phyloP scores from a whole-genome alignment of 2,888 invertebrate genomes.

The Syrphus vitripennis region DNA sequence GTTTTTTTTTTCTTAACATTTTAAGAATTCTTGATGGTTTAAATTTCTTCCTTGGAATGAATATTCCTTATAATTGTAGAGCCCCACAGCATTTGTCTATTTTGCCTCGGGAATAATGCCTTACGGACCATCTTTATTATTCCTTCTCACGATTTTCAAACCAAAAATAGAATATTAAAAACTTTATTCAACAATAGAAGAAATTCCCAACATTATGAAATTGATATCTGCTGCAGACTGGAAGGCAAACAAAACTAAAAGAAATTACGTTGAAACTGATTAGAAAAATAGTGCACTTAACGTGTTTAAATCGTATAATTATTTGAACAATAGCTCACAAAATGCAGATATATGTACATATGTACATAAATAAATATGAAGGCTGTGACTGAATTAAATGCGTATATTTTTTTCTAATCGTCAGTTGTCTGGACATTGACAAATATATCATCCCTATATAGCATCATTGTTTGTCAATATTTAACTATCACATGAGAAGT shows the following conservation, averaged over 20 bases:
- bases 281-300: conserved; percentile 30
- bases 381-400: conserved; percentile 27
- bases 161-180: conserved; percentile 4
- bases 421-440: conserved; percentile 17
- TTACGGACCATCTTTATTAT: neutral
- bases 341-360: neutral
- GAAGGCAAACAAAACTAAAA: neutral
- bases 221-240: conserved; percentile 23
- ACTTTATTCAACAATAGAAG: conserved; percentile 13
- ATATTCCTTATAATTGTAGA: neutral
- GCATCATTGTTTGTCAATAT: conserved; percentile 39
- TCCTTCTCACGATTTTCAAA: neutral
- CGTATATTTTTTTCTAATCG: conserved; percentile 53
- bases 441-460: conserved; percentile 2
- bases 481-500: conserved; percentile 61
- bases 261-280: neutral
- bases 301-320: conserved; percentile 10
- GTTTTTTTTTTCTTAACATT: no score
- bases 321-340: conserved; percentile 28
- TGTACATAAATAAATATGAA: neutral
- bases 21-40: no score
- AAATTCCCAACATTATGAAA: neutral
- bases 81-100: neutral
- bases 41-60: no score
- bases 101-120: neutral